Evolutionary conservation across 92 coral and sea anemone species (phyloP), one percentile per base, ranked within the genome.

Genomic region (Porites evermanni): DNA sequence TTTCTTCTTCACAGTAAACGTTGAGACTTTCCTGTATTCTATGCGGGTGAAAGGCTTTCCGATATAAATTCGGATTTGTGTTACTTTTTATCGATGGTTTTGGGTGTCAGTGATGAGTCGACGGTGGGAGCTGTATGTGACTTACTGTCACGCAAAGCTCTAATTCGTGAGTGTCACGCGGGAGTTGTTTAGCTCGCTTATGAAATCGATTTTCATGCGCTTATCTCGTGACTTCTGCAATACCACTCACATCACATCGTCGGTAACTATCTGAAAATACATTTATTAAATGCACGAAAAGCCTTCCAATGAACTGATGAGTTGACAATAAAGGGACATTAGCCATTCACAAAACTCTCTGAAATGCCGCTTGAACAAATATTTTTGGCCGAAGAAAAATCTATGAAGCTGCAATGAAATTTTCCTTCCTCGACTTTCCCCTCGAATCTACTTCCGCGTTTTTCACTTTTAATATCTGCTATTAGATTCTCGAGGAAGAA

Each of bases 291-390:
- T 73, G 9, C 50, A 26, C 12, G 17, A 8, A 53, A 18, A 17
- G 59, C 58, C 4, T 12, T 53, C 70, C 47, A 18, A 18, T 8
- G 17, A 20, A 64, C 53, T 12, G 24, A 74, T 53, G 12, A 53
- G 56, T 56, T 72, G 71, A 18, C 73, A 74, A 75, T 54, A 53
- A 8, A 70, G 76, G 67, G 54, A 67, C 52, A 70, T 1, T 14
- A 20, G 18, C 17, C 69, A 51, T 23, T 38, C 52, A 65, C 18
- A 24, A 29, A 80, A 54, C 21, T 29, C 76, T 80, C 69, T 68
- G 75, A 67, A 69, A 17, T 6, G 23, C 85, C 56, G 67, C 56
- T 77, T 32, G 21, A 24, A 18, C 3, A 17, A 69, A 44, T 17
- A 38, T 51, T 71, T 29, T 2, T 17, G 12, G 47, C 14, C 12